Evolutionary conservation across 2,888 invertebrate species (phyloP).

Genomic region (Ormyrus thymus): DNA sequence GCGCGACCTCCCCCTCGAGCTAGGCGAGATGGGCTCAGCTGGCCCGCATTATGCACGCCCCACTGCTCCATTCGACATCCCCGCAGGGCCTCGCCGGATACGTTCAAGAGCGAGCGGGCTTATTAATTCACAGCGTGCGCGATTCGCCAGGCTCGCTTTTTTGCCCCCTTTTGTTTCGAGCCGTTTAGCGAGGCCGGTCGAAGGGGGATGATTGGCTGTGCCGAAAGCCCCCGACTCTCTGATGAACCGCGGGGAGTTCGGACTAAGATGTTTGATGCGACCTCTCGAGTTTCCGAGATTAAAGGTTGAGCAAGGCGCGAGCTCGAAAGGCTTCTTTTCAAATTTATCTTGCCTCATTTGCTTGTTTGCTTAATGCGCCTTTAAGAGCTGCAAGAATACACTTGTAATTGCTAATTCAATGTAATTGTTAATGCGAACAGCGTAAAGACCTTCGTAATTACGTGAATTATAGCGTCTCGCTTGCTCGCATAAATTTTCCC

Average conservation of each 20-base stretch:
- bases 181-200: neutral
- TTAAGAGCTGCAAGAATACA: no score
- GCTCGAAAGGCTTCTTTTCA: no score
- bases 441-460: neutral
- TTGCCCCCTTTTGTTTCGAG: neutral
- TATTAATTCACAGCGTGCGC: slow-evolving; percentile 71
- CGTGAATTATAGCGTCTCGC: slow-evolving; percentile 22
- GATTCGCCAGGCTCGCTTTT: slow-evolving; percentile 45
- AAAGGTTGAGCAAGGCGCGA: neutral
- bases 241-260: slow-evolving; percentile 10
- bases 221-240: slow-evolving; percentile 31
- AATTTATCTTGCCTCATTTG: no score
- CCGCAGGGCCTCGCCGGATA: slow-evolving; percentile 58
- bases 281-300: slow-evolving; percentile 4
- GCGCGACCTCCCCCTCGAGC: slow-evolving; percentile 60
- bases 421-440: no score
- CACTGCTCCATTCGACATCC: slow-evolving; percentile 67
- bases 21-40: slow-evolving; percentile 64
- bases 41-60: slow-evolving; percentile 70
- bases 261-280: slow-evolving; percentile 16
- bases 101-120: slow-evolving; percentile 61
- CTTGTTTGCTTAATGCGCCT: no score
- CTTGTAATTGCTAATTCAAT: no score
- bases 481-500: slow-evolving; percentile 26
- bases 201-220: slow-evolving; percentile 11